phyloP scores from a whole-genome alignment of 2,888 invertebrate genomes.

The Drosophila aldrichi region DNA sequence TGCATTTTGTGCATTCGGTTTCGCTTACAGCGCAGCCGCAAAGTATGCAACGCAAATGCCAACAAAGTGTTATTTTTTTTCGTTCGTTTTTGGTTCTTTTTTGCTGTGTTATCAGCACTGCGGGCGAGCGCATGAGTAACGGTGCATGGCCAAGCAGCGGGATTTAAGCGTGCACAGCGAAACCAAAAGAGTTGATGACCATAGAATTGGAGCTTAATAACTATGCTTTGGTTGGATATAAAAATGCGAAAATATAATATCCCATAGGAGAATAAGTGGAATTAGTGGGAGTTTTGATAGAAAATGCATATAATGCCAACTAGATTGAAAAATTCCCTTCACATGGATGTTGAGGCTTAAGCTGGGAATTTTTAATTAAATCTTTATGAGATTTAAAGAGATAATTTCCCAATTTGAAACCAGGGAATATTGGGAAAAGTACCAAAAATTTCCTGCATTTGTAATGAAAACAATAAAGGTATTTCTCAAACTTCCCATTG shows the following conservation, averaged over 20 bases:
- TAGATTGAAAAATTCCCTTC: too few species aligned
- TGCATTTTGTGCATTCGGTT: conserved; percentile 46
- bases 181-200: not conserved
- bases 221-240: not conserved
- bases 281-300: not conserved
- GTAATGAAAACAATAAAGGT: too few species aligned
- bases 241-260: not conserved
- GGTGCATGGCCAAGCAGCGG: not conserved
- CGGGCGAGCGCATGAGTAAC: conserved; percentile 59
- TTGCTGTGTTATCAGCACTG: conserved; percentile 4
- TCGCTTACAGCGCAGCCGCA: conserved; percentile 54
- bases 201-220: not conserved
- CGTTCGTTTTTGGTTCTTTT: too few species aligned
- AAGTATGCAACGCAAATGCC: conserved; percentile 38
- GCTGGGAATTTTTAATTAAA: too few species aligned
- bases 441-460: too few species aligned
- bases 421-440: too few species aligned
- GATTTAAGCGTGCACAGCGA: not conserved
- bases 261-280: not conserved
- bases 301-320: too few species aligned
- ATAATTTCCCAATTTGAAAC: too few species aligned
- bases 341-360: too few species aligned
- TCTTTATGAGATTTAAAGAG: too few species aligned
- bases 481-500: too few species aligned
- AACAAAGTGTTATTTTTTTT: conserved; percentile 6